Conservation (phyloP, 2,888 invertebrate genomes). For the Melanchra persicariae region DNA sequence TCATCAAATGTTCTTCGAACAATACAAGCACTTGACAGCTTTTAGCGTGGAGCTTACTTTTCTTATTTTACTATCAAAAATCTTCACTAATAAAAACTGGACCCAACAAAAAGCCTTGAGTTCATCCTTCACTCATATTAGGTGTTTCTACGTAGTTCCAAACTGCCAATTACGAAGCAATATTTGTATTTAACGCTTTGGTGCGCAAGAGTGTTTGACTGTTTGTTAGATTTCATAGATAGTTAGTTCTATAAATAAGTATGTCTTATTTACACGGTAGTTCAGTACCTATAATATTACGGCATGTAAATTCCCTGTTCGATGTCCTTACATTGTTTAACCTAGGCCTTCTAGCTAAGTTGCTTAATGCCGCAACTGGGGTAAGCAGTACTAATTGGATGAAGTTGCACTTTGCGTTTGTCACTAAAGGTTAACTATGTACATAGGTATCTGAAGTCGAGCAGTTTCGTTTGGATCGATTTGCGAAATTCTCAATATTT, state of each 20-base stretch:
- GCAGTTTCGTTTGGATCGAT: not conserved
- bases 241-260: conserved; percentile 6
- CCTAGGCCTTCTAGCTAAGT: conserved; percentile 64
- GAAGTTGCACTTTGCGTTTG: conserved; percentile 56
- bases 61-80: not conserved
- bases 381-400: conserved; percentile 71
- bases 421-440: conserved; percentile 39
- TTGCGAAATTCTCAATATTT: conserved; percentile 8
- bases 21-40: not conserved
- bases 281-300: conserved; percentile 1
- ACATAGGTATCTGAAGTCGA: not conserved
- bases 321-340: conserved; percentile 51
- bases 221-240: conserved; percentile 11
- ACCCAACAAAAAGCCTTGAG: conserved; percentile 7
- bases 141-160: conserved; percentile 6
- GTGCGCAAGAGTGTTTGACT: not conserved
- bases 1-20: not conserved
- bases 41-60: not conserved
- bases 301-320: conserved; percentile 22
- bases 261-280: conserved; percentile 5
- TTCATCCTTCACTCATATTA: not conserved
- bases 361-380: conserved; percentile 51
- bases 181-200: conserved; percentile 21
- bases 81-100: not conserved
- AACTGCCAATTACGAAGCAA: conserved; percentile 10